Conservation (phyloP, 2,888 invertebrate genomes). For the Cephus nigrinus region DNA sequence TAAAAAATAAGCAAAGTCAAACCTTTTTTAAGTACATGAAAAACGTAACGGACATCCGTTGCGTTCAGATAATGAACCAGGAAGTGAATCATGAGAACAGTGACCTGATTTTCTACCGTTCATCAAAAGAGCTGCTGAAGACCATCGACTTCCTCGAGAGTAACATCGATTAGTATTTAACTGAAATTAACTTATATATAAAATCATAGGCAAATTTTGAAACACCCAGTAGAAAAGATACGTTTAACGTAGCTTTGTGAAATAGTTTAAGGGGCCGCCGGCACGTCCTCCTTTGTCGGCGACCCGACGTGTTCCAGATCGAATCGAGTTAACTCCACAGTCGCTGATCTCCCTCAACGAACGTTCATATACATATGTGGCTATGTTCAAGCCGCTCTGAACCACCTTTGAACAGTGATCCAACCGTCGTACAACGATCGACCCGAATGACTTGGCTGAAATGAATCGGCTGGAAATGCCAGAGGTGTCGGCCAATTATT, state of each 20-base stretch:
- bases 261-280: not conserved
- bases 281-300: not conserved
- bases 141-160: not conserved
- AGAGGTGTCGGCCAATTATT: constrained; percentile 22
- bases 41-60: constrained; percentile 31
- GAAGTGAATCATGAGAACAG: constrained; percentile 32
- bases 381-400: not conserved
- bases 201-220: not conserved
- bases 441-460: not conserved
- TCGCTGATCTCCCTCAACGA: not conserved
- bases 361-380: not conserved
- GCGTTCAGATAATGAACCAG: constrained; percentile 32
- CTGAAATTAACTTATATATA: not conserved
- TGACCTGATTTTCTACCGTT: constrained; percentile 29
- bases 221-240: not conserved
- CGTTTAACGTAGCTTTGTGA: not conserved
- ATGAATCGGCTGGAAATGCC: constrained; percentile 8
- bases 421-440: not conserved
- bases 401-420: not conserved
- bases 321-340: not conserved
- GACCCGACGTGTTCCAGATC: not conserved
- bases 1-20: constrained; percentile 16
- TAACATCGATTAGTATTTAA: not conserved
- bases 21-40: constrained; percentile 42
- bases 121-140: constrained; percentile 24